Base-by-base conservation (phyloP, 2,888 invertebrate species). In the Hyles lineata region DNA sequence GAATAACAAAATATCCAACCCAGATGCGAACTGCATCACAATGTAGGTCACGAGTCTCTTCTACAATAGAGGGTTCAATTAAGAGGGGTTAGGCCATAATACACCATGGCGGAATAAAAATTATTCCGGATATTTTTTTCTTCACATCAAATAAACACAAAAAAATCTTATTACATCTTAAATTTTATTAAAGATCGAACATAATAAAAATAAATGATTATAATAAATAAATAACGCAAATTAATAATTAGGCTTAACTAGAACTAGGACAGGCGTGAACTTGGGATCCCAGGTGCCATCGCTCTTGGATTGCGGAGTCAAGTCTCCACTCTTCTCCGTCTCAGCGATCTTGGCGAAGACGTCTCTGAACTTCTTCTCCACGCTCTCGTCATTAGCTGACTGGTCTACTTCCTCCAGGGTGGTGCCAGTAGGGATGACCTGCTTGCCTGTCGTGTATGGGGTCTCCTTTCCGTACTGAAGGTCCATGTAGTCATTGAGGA, bases 401-500 rank as follows among this genome's bases (percentile, higher is more conserved):
- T 77, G 80, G 52, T 91, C 87, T 0, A 94, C 87, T 32, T 93
- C 91, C 2, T 84, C 83, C 25, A 91, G 82, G 0, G 87, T 86
- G 0, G 87, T 77, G 0, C 85, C 90, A 0, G 81, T 70, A 0
- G 94, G 94, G 0, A 94, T 21, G 0, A 94, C 88, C 71, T 87
- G 88, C 75, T 92, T 85, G 6, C 94, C 94, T 1, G 92, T 92
- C 0, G 94, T 93, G 81, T 92, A 94, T 0, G 91, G 90, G 5
- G 93, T 94, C 70, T 88, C 88, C 74, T 91, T 91, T 0, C 84
- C 90, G 62, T 89, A 92, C 35, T 90, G 90, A 0, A 94, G 82
- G 74, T 93, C 92, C 93, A 94, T 93, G 81, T 82, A 92, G 76
- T 94, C 94, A 59, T 92, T 92, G 0, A 94, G 83, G 15, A 94